Conservation (phyloP, 2,797 vertebrate species). For the Micromesistius poutassou region DNA sequence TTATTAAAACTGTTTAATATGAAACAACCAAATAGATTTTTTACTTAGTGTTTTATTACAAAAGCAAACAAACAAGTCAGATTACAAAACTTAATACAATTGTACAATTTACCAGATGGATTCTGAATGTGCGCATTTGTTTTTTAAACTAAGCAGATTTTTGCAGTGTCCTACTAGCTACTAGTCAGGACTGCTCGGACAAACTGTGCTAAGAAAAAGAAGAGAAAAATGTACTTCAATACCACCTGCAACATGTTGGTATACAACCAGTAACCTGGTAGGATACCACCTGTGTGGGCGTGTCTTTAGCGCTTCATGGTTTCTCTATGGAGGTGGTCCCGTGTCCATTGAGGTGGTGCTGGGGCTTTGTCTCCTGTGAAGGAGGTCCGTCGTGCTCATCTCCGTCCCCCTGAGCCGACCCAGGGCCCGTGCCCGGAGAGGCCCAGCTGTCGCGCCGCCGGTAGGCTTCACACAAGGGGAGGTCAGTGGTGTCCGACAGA, state of each 20-base stretch:
- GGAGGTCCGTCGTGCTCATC: slow-evolving; percentile 63
- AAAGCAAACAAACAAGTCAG: neutral
- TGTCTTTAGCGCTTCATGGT: slow-evolving; percentile 60
- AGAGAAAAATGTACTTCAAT: neutral
- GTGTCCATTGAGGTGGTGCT: slow-evolving; percentile 81
- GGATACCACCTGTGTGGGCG: neutral
- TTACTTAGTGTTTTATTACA: neutral
- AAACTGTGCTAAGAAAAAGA: neutral
- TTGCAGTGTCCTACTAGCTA: neutral
- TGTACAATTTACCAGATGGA: neutral
- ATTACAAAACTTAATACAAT: neutral
- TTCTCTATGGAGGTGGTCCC: slow-evolving; percentile 75
- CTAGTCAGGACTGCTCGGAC: neutral
- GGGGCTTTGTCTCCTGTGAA: slow-evolving; percentile 73
- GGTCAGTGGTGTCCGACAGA: slow-evolving; percentile 89
- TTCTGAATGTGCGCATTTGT: neutral
- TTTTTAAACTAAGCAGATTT: neutral
- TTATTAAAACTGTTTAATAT: neutral
- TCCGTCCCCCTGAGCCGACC: slow-evolving; percentile 56
- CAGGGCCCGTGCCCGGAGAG: slow-evolving; percentile 75
- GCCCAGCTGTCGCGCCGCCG: slow-evolving; percentile 81
- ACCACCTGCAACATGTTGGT: slow-evolving; percentile 5
- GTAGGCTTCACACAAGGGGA: slow-evolving; percentile 92
- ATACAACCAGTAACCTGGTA: neutral
- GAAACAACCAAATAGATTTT: neutral